Base-by-base conservation (phyloP, 2,113 vertebrate species). In the Cariama cristata region DNA sequence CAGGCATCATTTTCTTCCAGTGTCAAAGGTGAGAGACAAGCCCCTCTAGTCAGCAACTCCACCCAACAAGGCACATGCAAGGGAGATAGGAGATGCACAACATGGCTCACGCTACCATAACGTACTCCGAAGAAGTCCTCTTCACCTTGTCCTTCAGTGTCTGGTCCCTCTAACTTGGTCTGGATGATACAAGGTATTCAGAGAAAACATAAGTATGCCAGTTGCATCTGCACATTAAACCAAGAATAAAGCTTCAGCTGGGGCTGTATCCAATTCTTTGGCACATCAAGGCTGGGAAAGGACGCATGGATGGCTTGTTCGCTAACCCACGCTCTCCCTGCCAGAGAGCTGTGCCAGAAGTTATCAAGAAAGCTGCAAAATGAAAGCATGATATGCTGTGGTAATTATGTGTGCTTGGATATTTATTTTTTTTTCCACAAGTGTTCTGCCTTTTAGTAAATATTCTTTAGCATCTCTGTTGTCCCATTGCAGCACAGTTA, bases 291-390 rank as follows among this genome's bases (percentile, higher is more conserved):
- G 86, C 73, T 22, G 27, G 87, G 60, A 74, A 83, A 86, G 72
- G 72, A 76, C 12, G 17, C 74, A 72, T 0, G 82, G 82, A 92
- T 72, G 85, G 87, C 86, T 98, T 94, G 71, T 80, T 95, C 79
- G 12, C 76, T 90, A 94, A 82, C 94, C 86, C 81, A 76, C 23
- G 4, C 42, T 85, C 49, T 74, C 75, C 75, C 73, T 98, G 94
- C 96, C 96, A 97, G 83, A 86, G 47, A 90, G 45, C 92, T 66
- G 58, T 97, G 96, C 96, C 95, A 97, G 95, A 91, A 95, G 85
- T 91, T 86, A 87, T 90, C 87, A 93, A 96, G 93, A 88, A 97
- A 90, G 89, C 96, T 90, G 66, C 68, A 76, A 90, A 94, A 95
- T 68, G 75, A 95, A 90, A 96, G 73, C 88, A 74, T 92, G 91